Evolutionary conservation across 2,888 invertebrate species (phyloP).

Genomic region (Paralinhomoeus sp.): DNA sequence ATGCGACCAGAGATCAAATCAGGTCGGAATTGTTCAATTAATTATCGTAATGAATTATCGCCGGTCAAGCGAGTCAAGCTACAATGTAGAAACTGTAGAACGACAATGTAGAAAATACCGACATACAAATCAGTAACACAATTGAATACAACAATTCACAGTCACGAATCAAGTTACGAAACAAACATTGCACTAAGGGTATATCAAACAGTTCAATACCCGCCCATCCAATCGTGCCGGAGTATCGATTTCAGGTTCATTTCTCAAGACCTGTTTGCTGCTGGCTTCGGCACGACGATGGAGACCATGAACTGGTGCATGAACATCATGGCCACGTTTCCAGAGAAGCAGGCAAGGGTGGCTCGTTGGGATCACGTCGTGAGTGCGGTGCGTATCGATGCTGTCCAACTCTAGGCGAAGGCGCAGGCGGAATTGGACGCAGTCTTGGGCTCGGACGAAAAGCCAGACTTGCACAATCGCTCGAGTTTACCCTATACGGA

Average conservation of each 20-base stretch:
- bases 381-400: no score
- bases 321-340: slow-evolving; percentile 1
- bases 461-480: neutral
- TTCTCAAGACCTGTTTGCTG: slow-evolving; percentile 5
- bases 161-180: no score
- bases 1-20: neutral
- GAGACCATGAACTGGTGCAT: slow-evolving; percentile 5
- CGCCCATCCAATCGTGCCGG: no score
- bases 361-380: no score
- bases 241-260: slow-evolving; percentile 1
- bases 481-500: neutral
- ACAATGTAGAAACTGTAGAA: no score
- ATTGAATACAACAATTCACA: no score
- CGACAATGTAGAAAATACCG: no score
- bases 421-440: slow-evolving; percentile 2
- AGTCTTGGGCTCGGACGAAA: neutral
- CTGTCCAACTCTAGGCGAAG: neutral
- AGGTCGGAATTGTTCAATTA: neutral
- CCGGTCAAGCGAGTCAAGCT: no score
- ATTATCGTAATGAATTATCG: neutral
- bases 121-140: no score
- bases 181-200: no score
- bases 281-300: slow-evolving; percentile 6
- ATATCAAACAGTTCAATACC: no score
- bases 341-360: slow-evolving; percentile 3